Percentiles rank a stretch among this genome's conserved stretches.
These are phyloP conservation scores for Hypothenemus hampei DNA, from an alignment of 1,140 invertebrate genomes.

Conservation along the genomic window DNA sequence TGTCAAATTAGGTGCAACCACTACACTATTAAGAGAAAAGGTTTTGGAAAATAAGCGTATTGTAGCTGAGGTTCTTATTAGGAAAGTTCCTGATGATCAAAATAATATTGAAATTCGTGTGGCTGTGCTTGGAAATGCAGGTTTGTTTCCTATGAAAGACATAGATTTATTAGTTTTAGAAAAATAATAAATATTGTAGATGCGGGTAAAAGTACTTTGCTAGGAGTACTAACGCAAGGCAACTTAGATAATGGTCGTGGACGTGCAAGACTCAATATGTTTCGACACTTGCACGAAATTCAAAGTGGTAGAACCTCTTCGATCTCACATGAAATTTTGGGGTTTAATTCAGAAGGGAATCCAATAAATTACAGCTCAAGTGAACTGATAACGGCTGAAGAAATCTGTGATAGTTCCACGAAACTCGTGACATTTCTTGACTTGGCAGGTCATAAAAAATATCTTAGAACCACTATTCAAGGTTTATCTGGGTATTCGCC, in stretches of 20 bases:
- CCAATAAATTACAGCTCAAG: slow-evolving; percentile 82
- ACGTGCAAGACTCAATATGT: slow-evolving; percentile 89
- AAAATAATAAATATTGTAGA: slow-evolving; percentile 48
- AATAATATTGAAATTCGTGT: slow-evolving; percentile 85
- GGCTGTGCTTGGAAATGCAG: slow-evolving; percentile 78
- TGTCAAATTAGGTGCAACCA: slow-evolving; percentile 72
- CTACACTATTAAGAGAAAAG: slow-evolving; percentile 55
- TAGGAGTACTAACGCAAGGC: slow-evolving; percentile 93
- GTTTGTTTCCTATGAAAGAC: slow-evolving; percentile 1
- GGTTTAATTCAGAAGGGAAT: slow-evolving; percentile 79
- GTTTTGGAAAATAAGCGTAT: slow-evolving; percentile 48
- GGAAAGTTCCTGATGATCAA: slow-evolving; percentile 88
- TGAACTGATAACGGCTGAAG: slow-evolving; percentile 86
- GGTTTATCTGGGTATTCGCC: slow-evolving; percentile 91
- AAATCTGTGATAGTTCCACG: slow-evolving; percentile 85
- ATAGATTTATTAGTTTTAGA: neutral
- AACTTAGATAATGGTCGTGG: slow-evolving; percentile 94
- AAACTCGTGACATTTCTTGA: slow-evolving; percentile 95
- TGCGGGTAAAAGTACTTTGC: slow-evolving; percentile 87
- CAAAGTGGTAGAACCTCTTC: slow-evolving; percentile 93
- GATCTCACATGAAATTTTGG: slow-evolving; percentile 94
- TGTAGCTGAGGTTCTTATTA: slow-evolving; percentile 84
- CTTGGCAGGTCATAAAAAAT: slow-evolving; percentile 94
- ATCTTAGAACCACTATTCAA: slow-evolving; percentile 91
- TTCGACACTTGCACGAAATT: slow-evolving; percentile 94